Evolutionary conservation across 2,113 vertebrate genomes (phyloP).

Genomic region (Chrysemys picta): DNA sequence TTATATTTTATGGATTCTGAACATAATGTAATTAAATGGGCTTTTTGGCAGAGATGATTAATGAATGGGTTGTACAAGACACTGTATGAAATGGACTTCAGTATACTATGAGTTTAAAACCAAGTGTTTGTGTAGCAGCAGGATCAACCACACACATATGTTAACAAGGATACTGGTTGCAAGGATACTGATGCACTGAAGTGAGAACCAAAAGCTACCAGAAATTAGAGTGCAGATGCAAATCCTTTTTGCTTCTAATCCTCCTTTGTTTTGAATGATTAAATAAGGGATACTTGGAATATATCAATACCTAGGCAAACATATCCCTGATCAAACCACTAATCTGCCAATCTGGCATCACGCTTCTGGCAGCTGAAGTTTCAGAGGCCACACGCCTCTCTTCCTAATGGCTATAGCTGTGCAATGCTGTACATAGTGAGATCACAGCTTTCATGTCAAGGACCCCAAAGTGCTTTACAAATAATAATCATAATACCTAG

Average conservation of each 20-base stretch:
- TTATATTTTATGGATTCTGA: conserved; percentile 83
- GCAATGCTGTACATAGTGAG: neutral
- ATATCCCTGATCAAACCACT: neutral
- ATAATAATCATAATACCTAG: neutral
- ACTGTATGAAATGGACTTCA: neutral
- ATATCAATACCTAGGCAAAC: neutral
- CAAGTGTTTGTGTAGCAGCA: neutral
- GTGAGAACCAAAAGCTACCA: neutral
- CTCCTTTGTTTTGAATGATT: neutral
- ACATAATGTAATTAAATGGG: conserved; percentile 77
- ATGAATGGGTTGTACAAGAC: conserved; percentile 59
- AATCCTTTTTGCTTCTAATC: neutral
- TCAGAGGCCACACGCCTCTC: neutral
- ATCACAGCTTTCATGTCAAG: neutral
- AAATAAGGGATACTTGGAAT: neutral
- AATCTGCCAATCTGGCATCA: neutral
- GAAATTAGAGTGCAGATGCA: neutral
- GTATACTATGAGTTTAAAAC: neutral
- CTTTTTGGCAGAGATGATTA: conserved; percentile 75
- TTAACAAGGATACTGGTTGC: fast-evolving
- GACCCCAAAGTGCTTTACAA: neutral
- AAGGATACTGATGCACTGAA: neutral
- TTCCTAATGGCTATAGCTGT: neutral
- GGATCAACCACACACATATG: fast-evolving
- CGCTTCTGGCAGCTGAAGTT: neutral